Percentiles rank a stretch among this genome's conserved stretches.
Conservation (phyloP, 2,888 invertebrate species). For the Polyploca ridens region DNA sequence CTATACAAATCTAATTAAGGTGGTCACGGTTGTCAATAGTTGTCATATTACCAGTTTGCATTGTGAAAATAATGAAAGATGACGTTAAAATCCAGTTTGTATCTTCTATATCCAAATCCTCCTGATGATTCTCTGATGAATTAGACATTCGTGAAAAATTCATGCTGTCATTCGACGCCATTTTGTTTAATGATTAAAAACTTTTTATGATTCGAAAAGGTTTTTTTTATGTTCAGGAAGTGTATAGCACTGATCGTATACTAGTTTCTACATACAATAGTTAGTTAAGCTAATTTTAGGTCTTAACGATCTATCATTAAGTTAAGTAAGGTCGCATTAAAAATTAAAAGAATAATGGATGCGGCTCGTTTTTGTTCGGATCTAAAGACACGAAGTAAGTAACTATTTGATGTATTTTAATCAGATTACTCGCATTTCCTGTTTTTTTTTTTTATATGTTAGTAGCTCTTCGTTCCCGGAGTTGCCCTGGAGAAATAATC, state of each 20-base stretch:
- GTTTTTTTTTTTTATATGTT: too few species aligned
- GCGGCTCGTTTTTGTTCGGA: neutral
- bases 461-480: too few species aligned
- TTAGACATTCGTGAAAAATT: constrained; percentile 46
- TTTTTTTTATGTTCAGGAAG: neutral
- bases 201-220: neutral
- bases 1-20: too few species aligned
- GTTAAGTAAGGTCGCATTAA: neutral
- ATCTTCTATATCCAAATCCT: constrained; percentile 90
- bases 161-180: constrained; percentile 66
- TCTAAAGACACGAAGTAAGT: neutral
- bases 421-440: too few species aligned
- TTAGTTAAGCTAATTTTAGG: neutral
- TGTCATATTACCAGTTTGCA: constrained; percentile 91
- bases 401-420: too few species aligned
- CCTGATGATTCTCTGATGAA: constrained; percentile 77
- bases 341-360: neutral
- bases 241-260: neutral
- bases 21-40: neutral
- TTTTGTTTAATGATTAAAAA: constrained; percentile 30
- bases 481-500: too few species aligned
- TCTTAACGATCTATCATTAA: neutral
- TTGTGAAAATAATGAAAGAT: constrained; percentile 89
- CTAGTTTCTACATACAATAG: neutral
- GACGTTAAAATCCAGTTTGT: constrained; percentile 93